Evolutionary conservation across 2,113 vertebrate genomes (phyloP), one percentile per base, ranked within the genome.

Genomic region (Gallinago media): DNA sequence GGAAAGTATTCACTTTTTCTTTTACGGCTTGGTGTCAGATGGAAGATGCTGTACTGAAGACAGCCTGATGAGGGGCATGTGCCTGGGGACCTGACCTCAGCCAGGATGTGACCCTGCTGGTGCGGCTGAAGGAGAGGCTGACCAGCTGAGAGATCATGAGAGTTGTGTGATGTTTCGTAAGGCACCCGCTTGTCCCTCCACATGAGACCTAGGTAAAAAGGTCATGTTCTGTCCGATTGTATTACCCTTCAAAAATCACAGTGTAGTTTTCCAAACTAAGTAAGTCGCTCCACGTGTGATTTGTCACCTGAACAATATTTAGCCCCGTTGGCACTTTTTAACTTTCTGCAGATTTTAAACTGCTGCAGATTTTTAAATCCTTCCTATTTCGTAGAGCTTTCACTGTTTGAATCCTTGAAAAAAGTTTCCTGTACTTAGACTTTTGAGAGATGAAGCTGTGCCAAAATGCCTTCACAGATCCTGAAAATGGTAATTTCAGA

Each of bases 391-490:
- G 32, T 72, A 52, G 11, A 78, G 44, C 26, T 84, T 90, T 75
- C 46, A 63, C 80, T 92, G 52, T 77, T 67, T 26, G 66, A 84
- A 74, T 86, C 50, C 63, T 52, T 71, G 61, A 71, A 76, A 94
- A 74, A 74, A 72, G 54, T 84, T 89, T 66, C 47, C 58, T 86
- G 22, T 86, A 52, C 84, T 93, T 86, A 75, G 36, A 79, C 61
- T 94, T 88, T 21, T 74, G 83, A 82, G 73, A 86, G 80, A 71
- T 75, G 72, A 93, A 91, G 49, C 79, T 75, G n/a, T 95, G 92
- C 91, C 95, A 91, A 50, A 72, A 75, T 94, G 92, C 52, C 68
- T 95, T 93, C 89, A 89, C 80, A 89, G 65, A 87, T 96, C 65
- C 86, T 71, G 32, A 80, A 95, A 94, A 94, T 78, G 83, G 68